A percentile compares a stretch with the other conserved stretches of the same genome.
Evolutionary conservation across 2,797 vertebrate species (phyloP).

Genomic region (Poecilia gillii): DNA sequence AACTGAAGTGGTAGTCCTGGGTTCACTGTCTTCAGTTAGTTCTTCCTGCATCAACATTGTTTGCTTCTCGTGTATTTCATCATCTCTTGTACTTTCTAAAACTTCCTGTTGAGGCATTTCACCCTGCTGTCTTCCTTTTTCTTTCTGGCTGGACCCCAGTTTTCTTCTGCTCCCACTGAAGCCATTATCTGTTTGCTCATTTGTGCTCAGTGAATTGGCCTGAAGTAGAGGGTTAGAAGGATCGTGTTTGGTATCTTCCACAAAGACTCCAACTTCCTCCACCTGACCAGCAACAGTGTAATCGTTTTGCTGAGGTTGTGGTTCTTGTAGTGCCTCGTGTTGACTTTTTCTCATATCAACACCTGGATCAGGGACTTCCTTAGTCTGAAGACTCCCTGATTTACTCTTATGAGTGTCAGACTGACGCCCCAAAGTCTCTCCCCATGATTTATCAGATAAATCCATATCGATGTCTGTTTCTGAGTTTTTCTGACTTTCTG

Average conservation of each 20-base stretch:
- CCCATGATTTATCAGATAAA: background rate
- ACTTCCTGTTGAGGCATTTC: background rate
- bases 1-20: background rate
- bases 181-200: background rate
- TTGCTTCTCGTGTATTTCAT: background rate
- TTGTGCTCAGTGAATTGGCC: background rate
- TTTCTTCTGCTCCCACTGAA: constrained; percentile 5
- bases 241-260: background rate
- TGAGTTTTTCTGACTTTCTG: background rate
- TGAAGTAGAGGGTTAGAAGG: background rate
- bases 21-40: background rate
- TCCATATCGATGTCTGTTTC: background rate
- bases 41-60: constrained; percentile 4
- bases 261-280: background rate
- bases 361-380: background rate
- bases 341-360: background rate
- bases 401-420: background rate
- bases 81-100: background rate
- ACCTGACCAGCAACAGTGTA: background rate
- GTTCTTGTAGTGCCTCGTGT: background rate
- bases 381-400: background rate
- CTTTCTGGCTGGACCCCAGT: background rate
- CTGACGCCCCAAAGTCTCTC: background rate
- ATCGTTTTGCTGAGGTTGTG: background rate
- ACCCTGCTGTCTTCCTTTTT: background rate